Evolutionary conservation across 2,888 invertebrate genomes (phyloP).

Genomic region (Nomada flava): DNA sequence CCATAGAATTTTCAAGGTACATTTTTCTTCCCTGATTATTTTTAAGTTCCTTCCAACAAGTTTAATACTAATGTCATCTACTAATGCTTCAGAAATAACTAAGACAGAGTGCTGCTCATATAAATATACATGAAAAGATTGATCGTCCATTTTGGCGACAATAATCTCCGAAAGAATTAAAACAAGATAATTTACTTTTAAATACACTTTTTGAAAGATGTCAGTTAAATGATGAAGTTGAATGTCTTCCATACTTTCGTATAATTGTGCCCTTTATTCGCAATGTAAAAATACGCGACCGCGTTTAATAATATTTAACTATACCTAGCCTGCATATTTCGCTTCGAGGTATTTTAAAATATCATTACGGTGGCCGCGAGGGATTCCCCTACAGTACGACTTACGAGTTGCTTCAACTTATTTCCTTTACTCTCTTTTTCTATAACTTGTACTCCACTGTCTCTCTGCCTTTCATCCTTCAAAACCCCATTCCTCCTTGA

Average conservation of each 20-base stretch:
- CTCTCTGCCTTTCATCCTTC: background rate
- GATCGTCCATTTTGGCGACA: background rate
- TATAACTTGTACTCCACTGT: background rate
- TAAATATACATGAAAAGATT: background rate
- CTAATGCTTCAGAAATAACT: background rate
- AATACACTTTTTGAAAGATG: background rate
- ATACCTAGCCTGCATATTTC: background rate
- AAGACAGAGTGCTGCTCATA: background rate
- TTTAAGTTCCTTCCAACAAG: background rate
- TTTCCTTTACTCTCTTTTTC: conserved; percentile 3
- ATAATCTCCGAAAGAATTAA: background rate
- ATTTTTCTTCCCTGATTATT: background rate
- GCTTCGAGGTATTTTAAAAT: conserved; percentile 4
- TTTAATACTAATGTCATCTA: background rate
- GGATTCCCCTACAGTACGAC: background rate
- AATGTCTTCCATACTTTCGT: background rate
- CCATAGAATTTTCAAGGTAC: background rate
- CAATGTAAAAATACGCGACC: background rate
- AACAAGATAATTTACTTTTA: background rate
- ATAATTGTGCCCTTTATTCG: background rate
- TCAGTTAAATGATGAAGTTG: too few species aligned
- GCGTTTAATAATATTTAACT: background rate
- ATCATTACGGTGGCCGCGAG: background rate
- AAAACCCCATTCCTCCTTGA: background rate
- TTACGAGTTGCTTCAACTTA: background rate